A percentile compares a stretch with the other conserved stretches of the same genome.
These are phyloP conservation scores for Germaria angustata DNA, from an alignment of 2,888 invertebrate species.

Conservation along the genomic window DNA sequence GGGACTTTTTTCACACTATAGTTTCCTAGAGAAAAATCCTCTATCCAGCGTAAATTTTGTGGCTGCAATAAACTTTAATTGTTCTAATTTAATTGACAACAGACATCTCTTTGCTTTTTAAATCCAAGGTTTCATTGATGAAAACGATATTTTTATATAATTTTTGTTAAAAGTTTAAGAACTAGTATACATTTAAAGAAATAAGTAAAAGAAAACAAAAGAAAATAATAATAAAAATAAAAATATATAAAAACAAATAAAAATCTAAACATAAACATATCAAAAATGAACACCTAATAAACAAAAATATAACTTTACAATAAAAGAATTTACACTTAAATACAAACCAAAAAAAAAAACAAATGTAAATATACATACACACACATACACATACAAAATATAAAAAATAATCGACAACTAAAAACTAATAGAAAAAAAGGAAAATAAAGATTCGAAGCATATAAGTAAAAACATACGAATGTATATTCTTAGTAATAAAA, in stretches of 20 bases:
- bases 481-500: conserved; percentile 14
- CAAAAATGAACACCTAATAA: conserved; percentile 67
- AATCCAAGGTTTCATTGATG: conserved; percentile 63
- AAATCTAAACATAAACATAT: conserved; percentile 63
- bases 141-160: conserved; percentile 52
- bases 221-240: conserved; percentile 16
- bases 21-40: too few species aligned
- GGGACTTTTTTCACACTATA: too few species aligned
- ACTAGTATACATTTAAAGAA: neutral
- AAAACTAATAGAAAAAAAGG: neutral
- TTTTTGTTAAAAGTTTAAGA: conserved; percentile 42
- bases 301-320: conserved; percentile 66
- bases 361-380: neutral
- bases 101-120: conserved; percentile 29
- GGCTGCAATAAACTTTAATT: neutral
- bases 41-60: too few species aligned
- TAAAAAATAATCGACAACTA: neutral
- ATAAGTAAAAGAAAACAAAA: conserved; percentile 49
- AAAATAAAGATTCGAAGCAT: neutral
- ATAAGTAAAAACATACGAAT: neutral
- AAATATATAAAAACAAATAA: conserved; percentile 52
- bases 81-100: neutral
- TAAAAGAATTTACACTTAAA: conserved; percentile 39
- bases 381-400: neutral
- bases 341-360: neutral